Evolutionary conservation across 2,797 vertebrate genomes (phyloP), one percentile per base, ranked within the genome.

Genomic region (Perodicticus potto): DNA sequence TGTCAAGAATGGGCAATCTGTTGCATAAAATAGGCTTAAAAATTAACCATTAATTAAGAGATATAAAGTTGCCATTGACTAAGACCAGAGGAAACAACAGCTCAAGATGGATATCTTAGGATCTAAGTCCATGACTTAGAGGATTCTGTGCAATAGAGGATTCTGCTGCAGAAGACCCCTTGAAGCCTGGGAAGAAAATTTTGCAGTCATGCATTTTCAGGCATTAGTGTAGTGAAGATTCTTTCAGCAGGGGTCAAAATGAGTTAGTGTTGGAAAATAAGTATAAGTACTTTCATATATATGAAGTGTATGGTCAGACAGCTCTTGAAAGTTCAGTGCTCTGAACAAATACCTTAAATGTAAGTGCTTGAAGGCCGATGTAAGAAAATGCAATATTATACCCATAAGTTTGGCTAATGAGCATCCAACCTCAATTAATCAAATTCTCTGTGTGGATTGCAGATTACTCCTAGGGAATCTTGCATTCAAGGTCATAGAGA

Each of bases 81-180:
- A 96, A 83, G 37, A 93, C 23, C 43, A 72, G 74, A 94, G 76
- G 17, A 92, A 94, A 80, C 57, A 96, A 34, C 5, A 85, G 53
- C 53, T 80, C 40, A 70, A 80, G 32, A 87, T 23, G 32, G 7
- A 65, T 5, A 25, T 32, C 27, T 43, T 34, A 84, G 25, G 49
- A 53, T 53, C 49, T 53, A 53, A 53, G 49, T 53, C 49, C 49
- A 53, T 16, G 49, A 53, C 49, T 53, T 53, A 3, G 4, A 53
- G n/a, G 59, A 91, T 34, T 49, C 32, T 73, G 19, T 87, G 40
- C 2, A n/a, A 19, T n/a, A 86, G 37, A 94, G 32, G 53, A 10
- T 85, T 65, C 59, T 63, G 20, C 4, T 63, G 6, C 32, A 82
- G 45, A 16, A 89, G 20, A 89, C 13, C 34, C 80, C 13, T 29